Percentiles rank a stretch among this genome's conserved stretches.
These are phyloP conservation scores for Anoplolepis gracilipes DNA, from an alignment of 1,140 invertebrate species.

Conservation along the genomic window DNA sequence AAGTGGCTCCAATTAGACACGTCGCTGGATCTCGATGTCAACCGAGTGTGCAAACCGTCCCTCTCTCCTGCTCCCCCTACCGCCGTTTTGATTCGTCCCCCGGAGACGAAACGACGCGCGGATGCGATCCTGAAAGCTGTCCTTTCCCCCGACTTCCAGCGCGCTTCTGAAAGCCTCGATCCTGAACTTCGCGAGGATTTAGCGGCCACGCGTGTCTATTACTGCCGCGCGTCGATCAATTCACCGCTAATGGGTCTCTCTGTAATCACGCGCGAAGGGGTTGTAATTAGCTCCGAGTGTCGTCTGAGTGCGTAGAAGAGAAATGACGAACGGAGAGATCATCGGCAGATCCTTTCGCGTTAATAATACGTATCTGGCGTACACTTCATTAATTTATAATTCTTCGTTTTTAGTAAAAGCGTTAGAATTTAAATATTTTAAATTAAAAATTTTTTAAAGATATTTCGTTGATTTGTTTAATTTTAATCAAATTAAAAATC, in stretches of 20 bases:
- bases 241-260: constrained; percentile 28
- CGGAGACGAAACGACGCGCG: constrained; percentile 45
- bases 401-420: neutral
- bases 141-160: neutral
- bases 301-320: neutral
- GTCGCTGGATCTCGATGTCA: constrained; percentile 84
- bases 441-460: neutral
- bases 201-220: constrained; percentile 47
- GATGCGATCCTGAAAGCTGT: constrained; percentile 41
- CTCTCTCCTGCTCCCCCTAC: neutral
- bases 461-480: neutral
- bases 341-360: neutral
- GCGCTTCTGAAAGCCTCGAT: constrained; percentile 9
- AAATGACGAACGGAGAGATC: constrained; percentile 11
- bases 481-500: neutral
- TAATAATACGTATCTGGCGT: neutral
- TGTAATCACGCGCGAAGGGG: constrained; percentile 49
- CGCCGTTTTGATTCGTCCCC: constrained; percentile 31
- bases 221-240: constrained; percentile 47
- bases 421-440: neutral
- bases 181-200: constrained; percentile 53
- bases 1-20: constrained; percentile 85
- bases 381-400: neutral
- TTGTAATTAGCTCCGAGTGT: constrained; percentile 37
- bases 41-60: constrained; percentile 66